These are phyloP conservation scores for Typhlichthys eigenmanni DNA, from an alignment of 2,797 vertebrate genomes.

Conservation along the genomic window DNA sequence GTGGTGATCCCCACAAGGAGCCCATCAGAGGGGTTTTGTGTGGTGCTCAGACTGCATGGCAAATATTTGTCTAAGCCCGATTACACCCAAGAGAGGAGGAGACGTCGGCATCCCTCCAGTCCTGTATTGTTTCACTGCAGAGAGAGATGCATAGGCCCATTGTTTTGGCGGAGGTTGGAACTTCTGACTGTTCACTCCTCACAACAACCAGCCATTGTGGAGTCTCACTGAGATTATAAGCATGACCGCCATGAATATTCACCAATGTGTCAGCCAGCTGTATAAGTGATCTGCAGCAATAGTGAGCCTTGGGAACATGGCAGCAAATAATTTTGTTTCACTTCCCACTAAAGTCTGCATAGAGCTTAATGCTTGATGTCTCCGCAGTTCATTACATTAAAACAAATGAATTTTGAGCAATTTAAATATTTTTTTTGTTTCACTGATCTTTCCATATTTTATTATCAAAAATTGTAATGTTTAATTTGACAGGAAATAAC, in stretches of 20 bases:
- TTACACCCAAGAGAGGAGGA: constrained; percentile 59
- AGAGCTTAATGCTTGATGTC: constrained; percentile 65
- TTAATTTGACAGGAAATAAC: constrained; percentile 88
- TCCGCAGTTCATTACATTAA: constrained; percentile 58
- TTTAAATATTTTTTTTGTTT: constrained; percentile 65
- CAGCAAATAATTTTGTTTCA: constrained; percentile 64
- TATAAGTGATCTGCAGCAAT: constrained; percentile 55
- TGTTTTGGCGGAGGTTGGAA: constrained; percentile 63
- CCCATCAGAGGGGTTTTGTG: constrained; percentile 58
- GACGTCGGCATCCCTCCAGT: constrained; percentile 54
- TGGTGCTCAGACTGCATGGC: constrained; percentile 62
- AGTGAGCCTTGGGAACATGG: constrained; percentile 54
- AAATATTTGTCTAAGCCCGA: constrained; percentile 75
- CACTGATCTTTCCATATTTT: constrained; percentile 81
- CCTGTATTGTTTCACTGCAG: constrained; percentile 46
- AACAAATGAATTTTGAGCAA: constrained; percentile 64
- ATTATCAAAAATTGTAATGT: constrained; percentile 92
- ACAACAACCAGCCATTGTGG: constrained; percentile 64
- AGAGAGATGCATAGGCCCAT: constrained; percentile 48
- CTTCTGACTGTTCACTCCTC: constrained; percentile 62
- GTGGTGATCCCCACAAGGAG: constrained; percentile 41
- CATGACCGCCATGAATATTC: constrained; percentile 70
- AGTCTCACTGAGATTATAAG: constrained; percentile 58
- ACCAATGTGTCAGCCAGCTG: constrained; percentile 59
- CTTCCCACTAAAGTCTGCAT: constrained; percentile 51